A percentile compares a stretch with the other conserved stretches of the same genome.
Evolutionary conservation across 1,140 invertebrate genomes (phyloP).

Genomic region (Aphis gossypii): DNA sequence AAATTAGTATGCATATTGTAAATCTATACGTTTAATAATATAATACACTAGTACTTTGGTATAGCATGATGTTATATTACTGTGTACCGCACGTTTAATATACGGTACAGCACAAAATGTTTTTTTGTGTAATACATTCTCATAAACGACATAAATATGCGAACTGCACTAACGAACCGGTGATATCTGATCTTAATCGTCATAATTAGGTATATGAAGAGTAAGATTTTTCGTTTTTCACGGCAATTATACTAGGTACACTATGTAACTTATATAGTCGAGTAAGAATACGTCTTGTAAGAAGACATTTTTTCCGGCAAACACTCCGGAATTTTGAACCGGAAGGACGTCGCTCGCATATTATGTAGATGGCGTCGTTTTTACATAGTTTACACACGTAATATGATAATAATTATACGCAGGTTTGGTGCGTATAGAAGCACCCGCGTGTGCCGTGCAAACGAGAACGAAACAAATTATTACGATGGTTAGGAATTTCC

Average conservation of each 20-base stretch:
- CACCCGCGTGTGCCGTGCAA: neutral
- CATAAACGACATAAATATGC: neutral
- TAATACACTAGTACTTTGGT: no score
- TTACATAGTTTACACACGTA: neutral
- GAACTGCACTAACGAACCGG: neutral
- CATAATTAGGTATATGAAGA: neutral
- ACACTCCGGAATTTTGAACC: neutral
- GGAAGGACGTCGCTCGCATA: neutral
- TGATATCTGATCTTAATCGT: conserved; percentile 1
- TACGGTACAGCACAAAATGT: neutral
- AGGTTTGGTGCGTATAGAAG: neutral
- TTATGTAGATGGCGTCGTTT: neutral
- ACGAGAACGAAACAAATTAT: conserved; percentile 2
- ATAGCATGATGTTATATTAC: neutral
- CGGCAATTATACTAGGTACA: neutral
- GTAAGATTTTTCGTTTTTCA: neutral
- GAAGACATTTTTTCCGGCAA: neutral
- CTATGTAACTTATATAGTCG: neutral
- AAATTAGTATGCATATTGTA: neutral
- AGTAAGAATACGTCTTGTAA: neutral
- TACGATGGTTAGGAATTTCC: neutral
- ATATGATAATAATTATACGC: neutral
- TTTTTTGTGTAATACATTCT: neutral
- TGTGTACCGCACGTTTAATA: neutral
- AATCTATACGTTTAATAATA: no score